Conservation (phyloP, 2,888 invertebrate species). For the Catonia carolina region DNA sequence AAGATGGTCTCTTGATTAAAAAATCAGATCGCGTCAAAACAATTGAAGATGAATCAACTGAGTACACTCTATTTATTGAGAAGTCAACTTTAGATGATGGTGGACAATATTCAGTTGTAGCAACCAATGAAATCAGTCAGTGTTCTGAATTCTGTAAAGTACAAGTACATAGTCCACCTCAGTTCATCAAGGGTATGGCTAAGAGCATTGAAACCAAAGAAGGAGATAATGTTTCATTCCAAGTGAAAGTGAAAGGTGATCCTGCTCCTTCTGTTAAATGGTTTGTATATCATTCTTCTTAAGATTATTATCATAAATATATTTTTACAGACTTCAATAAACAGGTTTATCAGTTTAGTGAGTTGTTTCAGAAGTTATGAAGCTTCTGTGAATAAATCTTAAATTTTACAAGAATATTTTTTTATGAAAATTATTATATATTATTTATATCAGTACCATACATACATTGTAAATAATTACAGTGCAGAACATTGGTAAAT, state of each 20-base stretch:
- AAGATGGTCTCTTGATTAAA: constrained; percentile 74
- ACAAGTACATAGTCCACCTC: constrained; percentile 73
- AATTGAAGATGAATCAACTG: constrained; percentile 60
- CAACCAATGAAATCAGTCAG: constrained; percentile 80
- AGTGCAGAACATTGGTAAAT: too few relatives aligned
- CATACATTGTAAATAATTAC: too few relatives aligned
- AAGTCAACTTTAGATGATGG: constrained; percentile 68
- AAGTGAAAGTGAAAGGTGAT: constrained; percentile 70
- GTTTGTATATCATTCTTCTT: constrained; percentile 43
- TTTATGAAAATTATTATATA: too few relatives aligned
- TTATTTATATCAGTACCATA: too few relatives aligned
- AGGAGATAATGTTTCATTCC: constrained; percentile 67
- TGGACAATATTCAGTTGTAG: constrained; percentile 82
- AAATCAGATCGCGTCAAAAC: constrained; percentile 66
- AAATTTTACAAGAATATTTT: too few relatives aligned
- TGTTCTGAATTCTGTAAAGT: constrained; percentile 87
- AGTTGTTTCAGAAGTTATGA: too few relatives aligned
- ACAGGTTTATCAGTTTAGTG: neutral
- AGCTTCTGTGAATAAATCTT: too few relatives aligned
- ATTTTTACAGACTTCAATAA: neutral
- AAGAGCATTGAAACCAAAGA: constrained; percentile 62
- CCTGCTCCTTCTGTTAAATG: constrained; percentile 80
- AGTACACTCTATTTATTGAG: constrained; percentile 62
- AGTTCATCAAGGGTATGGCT: constrained; percentile 62
- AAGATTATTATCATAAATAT: neutral